These are phyloP conservation scores for Torymus texanus DNA, from an alignment of 2,888 invertebrate species.

Conservation along the genomic window DNA sequence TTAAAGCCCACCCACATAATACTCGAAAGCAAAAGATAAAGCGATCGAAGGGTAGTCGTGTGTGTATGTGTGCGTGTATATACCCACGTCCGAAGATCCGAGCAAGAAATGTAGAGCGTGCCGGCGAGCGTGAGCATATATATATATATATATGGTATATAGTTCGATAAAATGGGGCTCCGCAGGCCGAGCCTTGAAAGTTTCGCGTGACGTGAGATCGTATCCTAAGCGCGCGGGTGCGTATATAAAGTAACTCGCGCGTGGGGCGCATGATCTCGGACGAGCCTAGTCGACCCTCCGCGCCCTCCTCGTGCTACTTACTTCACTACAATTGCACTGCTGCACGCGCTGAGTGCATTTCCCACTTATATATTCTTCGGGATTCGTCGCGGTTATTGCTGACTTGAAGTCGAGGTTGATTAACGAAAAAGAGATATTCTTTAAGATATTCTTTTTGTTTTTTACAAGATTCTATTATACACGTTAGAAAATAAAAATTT, in stretches of 20 bases:
- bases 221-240: slow-evolving; percentile 13
- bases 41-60: background rate
- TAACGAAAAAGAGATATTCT: too few relatives aligned
- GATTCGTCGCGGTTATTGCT: background rate
- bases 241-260: slow-evolving; percentile 1
- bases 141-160: background rate
- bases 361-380: background rate
- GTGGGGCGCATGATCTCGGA: slow-evolving; percentile 25
- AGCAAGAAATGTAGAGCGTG: slow-evolving; percentile 33
- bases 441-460: too few relatives aligned
- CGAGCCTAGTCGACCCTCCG: too few relatives aligned
- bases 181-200: slow-evolving; percentile 37
- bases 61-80: background rate
- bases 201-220: slow-evolving; percentile 47
- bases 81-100: slow-evolving; percentile 18
- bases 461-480: background rate
- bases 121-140: background rate
- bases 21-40: background rate
- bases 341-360: slow-evolving; percentile 5
- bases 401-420: too few relatives aligned
- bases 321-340: slow-evolving; percentile 21
- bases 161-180: slow-evolving; percentile 30
- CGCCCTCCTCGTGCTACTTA: background rate
- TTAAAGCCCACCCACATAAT: too few relatives aligned
- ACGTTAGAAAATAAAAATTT: too few relatives aligned